Conservation (phyloP, 2,888 invertebrate genomes). For the Lepidonotus clava region DNA sequence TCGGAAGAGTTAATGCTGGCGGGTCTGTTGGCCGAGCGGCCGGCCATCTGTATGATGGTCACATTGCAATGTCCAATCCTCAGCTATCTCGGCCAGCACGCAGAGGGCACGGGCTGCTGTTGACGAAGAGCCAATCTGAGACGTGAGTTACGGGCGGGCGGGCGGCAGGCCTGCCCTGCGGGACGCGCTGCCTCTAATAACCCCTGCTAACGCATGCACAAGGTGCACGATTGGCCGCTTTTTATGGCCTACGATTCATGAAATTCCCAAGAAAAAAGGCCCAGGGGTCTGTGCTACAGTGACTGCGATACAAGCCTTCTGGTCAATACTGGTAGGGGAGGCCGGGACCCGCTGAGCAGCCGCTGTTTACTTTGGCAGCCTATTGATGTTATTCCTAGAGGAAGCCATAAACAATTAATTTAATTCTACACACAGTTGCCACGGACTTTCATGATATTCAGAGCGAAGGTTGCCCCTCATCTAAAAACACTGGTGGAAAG, state of each 20-base stretch:
- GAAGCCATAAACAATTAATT: constrained; percentile 33
- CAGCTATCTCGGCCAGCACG: background rate
- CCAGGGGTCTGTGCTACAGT: no score
- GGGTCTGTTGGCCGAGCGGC: background rate
- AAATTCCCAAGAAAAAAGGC: background rate
- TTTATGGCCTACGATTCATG: constrained; percentile 32
- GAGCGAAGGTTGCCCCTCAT: no score
- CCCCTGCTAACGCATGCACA: constrained; percentile 21
- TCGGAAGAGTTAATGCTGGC: background rate
- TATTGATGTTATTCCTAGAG: background rate
- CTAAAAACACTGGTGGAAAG: no score
- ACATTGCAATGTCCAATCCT: constrained; percentile 36
- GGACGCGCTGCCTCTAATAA: constrained; percentile 28
- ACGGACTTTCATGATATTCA: no score
- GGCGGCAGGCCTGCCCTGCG: background rate
- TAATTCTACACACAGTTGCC: background rate
- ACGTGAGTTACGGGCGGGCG: background rate
- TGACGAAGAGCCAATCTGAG: constrained; percentile 20
- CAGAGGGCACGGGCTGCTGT: background rate
- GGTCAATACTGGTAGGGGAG: background rate
- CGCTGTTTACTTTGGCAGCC: background rate
- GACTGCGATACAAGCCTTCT: no score
- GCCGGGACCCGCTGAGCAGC: background rate
- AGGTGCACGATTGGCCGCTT: background rate
- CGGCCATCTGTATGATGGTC: constrained; percentile 16